These are phyloP conservation scores for Heliconius himera DNA, from an alignment of 1,140 invertebrate species.

Conservation along the genomic window DNA sequence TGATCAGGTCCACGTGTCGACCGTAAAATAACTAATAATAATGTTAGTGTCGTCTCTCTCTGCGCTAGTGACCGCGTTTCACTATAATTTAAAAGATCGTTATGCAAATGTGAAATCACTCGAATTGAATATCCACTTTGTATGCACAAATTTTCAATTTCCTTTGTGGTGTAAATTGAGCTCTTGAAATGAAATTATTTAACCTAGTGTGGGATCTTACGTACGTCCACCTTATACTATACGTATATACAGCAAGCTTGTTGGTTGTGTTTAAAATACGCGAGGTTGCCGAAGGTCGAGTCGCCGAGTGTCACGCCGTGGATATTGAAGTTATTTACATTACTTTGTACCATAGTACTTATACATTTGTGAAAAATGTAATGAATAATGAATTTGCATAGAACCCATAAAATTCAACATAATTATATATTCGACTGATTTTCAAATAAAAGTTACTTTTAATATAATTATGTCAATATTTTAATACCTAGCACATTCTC, in stretches of 20 bases:
- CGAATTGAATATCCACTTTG: constrained; percentile 14
- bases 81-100: constrained; percentile 4
- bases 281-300: background rate
- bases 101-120: constrained; percentile 12
- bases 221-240: background rate
- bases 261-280: background rate
- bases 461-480: too few relatives aligned
- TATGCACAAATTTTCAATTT: constrained; percentile 16
- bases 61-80: background rate
- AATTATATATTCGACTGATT: too few relatives aligned
- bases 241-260: background rate
- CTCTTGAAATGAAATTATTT: constrained; percentile 15
- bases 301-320: too few relatives aligned
- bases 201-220: background rate
- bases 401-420: too few relatives aligned
- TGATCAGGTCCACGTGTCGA: too few relatives aligned
- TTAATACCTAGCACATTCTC: too few relatives aligned
- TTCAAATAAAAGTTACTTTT: too few relatives aligned
- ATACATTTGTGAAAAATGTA: too few relatives aligned
- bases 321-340: too few relatives aligned
- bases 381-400: too few relatives aligned
- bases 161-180: constrained; percentile 22
- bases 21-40: too few relatives aligned
- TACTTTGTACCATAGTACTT: too few relatives aligned
- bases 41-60: background rate